A percentile compares a stretch with the other conserved stretches of the same genome.
phyloP scores from a whole-genome alignment of 2,888 invertebrate species.

The Diarsia brunnea region DNA sequence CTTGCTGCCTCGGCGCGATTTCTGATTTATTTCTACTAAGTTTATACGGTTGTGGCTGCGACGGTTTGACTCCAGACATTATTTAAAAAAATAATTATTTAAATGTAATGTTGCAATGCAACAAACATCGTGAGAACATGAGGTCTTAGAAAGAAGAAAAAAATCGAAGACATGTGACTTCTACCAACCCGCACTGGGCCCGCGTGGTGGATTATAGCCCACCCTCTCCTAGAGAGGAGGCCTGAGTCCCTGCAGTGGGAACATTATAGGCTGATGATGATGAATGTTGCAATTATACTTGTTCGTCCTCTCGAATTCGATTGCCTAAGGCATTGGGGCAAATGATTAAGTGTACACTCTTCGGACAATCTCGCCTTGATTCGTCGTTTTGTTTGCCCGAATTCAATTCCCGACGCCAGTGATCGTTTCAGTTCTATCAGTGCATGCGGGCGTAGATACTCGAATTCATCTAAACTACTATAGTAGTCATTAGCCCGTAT shows the following conservation, averaged over 20 bases:
- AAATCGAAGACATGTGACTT: no score
- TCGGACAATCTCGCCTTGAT: background rate
- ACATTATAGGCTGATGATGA: no score
- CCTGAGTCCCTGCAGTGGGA: no score
- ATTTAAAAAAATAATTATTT: constrained; percentile 2
- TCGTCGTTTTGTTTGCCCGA: background rate
- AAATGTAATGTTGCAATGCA: no score
- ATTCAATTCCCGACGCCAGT: background rate
- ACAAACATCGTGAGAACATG: no score
- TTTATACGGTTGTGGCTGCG: background rate
- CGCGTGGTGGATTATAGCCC: no score
- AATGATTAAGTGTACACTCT: background rate
- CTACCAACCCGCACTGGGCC: no score
- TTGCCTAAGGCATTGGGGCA: background rate
- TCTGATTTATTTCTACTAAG: constrained; percentile 49
- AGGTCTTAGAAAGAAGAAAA: no score
- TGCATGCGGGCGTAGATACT: background rate
- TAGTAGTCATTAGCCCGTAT: background rate
- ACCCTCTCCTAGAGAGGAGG: no score
- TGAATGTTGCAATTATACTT: background rate
- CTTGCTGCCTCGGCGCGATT: constrained; percentile 3
- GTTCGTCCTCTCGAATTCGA: background rate
- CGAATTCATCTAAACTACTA: background rate
- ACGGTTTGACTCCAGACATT: background rate
- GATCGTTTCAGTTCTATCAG: background rate